Conservation (phyloP, 92 coral and sea anemone species). For the Paragorgia papillata region DNA sequence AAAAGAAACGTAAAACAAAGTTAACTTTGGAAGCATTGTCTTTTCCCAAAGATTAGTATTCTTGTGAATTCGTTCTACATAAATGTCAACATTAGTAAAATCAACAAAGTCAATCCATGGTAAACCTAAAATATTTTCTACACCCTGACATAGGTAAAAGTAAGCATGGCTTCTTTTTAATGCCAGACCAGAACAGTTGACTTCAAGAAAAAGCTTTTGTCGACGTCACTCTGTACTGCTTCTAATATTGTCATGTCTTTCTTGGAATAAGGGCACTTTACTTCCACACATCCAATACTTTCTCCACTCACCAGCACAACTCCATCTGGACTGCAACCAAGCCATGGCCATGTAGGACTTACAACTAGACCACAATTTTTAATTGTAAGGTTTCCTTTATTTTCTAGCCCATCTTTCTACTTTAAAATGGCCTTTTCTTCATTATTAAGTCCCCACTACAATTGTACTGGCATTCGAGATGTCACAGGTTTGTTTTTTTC, state of each 20-base stretch:
- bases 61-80: slow-evolving; percentile 16
- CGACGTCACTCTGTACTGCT: slow-evolving; percentile 51
- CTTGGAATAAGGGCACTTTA: slow-evolving; percentile 56
- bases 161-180: slow-evolving; percentile 58
- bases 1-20: slow-evolving; percentile 30
- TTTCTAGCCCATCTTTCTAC: slow-evolving; percentile 5
- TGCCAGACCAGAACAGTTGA: slow-evolving; percentile 44
- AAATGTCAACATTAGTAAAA: slow-evolving; percentile 11
- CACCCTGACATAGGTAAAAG: slow-evolving; percentile 58
- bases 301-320: slow-evolving; percentile 32
- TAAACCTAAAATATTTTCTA: slow-evolving; percentile 44
- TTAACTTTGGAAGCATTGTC: slow-evolving; percentile 31
- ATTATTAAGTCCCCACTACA: slow-evolving; percentile 60
- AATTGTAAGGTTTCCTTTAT: slow-evolving; percentile 12
- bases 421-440: slow-evolving; percentile 45
- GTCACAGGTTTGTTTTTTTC: slow-evolving; percentile 15
- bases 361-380: slow-evolving; percentile 59
- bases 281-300: slow-evolving; percentile 56
- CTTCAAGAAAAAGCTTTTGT: slow-evolving; percentile 44
- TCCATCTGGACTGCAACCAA: slow-evolving; percentile 69
- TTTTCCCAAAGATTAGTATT: background rate
- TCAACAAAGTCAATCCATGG: slow-evolving; percentile 47
- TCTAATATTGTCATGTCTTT: slow-evolving; percentile 43
- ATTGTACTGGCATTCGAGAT: slow-evolving; percentile 34
- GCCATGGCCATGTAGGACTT: slow-evolving; percentile 46